Percentiles rank a stretch among this genome's conserved stretches.
These are phyloP conservation scores for Steinernema khuongi DNA, from an alignment of 1,140 invertebrate genomes.

Conservation along the genomic window DNA sequence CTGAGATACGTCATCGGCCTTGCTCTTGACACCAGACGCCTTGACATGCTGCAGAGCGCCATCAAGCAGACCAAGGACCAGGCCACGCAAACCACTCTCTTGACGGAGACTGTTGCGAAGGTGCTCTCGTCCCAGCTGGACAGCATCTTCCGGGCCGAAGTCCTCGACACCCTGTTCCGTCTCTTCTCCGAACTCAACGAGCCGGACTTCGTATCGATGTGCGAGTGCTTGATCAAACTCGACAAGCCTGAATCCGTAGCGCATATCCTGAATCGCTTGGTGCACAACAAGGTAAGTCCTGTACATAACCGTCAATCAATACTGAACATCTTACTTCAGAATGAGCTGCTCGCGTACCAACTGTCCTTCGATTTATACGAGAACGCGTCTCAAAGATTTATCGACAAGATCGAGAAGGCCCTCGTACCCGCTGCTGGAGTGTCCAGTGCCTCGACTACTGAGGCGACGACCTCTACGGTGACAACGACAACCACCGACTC, in stretches of 20 bases:
- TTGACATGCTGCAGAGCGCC: constrained; percentile 52
- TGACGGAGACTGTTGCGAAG: constrained; percentile 49
- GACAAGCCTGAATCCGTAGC: constrained; percentile 49
- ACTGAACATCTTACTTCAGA: neutral
- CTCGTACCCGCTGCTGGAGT: constrained; percentile 62
- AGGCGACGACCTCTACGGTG: constrained; percentile 23
- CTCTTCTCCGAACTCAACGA: constrained; percentile 41
- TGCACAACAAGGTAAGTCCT: constrained; percentile 29
- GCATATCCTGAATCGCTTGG: constrained; percentile 42
- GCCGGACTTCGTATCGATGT: constrained; percentile 44
- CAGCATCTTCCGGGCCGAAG: constrained; percentile 38
- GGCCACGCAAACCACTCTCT: constrained; percentile 32
- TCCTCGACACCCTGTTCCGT: constrained; percentile 40
- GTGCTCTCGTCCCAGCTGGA: constrained; percentile 50
- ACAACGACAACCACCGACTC: neutral
- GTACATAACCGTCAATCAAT: neutral
- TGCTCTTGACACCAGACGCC: constrained; percentile 47
- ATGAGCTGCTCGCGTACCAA: constrained; percentile 86
- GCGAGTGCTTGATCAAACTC: constrained; percentile 50
- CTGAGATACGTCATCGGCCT: constrained; percentile 49
- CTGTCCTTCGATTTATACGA: constrained; percentile 98
- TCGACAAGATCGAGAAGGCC: constrained; percentile 78
- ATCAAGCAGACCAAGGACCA: constrained; percentile 43
- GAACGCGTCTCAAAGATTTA: constrained; percentile 93
- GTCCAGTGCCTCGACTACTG: constrained; percentile 22